Evolutionary conservation across 1,140 invertebrate species (phyloP), one percentile per base, ranked within the genome.

Genomic region (Drosophila trapezifrons): DNA sequence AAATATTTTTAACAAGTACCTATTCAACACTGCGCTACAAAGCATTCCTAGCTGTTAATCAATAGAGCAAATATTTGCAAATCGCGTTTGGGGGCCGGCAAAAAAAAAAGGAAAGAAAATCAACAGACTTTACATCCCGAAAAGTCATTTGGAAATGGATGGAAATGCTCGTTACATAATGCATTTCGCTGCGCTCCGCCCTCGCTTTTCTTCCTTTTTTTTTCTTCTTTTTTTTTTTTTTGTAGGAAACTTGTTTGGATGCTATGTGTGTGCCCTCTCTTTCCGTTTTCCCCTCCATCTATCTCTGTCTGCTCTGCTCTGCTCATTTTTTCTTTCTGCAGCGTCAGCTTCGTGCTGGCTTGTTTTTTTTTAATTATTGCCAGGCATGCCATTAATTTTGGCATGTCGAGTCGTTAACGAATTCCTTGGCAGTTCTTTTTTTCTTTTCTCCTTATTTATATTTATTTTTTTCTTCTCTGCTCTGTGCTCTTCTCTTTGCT

Each of bases 311-410:
- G 38, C 47, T 37, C 37, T 51, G 57, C 58, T 40, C 22, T 54
- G 51, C 52, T 55, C 32, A 37, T 45, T 58, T 55, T 47, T 42
- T 49, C 42, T 27, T 59, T 52, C 25, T 46, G 79, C 62, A 57
- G 37, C 45, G 52, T 78, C 76, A 64, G 72, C 59, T 72, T 80
- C 77, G 74, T 79, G 79, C 55, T 69, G 52, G 29, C 59, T 67
- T 80, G 80, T 80, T 85, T 77, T 85, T 91, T 86, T 90, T 91
- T 91, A 91, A 91, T 91, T 91, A 91, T 91, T 91, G 89, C 90
- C 76, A 82, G 81, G 74, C 79, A 85, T 85, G 81, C 81, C 84
- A 91, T 91, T 91, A 91, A 91, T 91, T 91, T 91, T 79, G 89
- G 90, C 90, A 91, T 91, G 90, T 81, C 79, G 78, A 86, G 85